Evolutionary conservation across 2,797 vertebrate genomes (phyloP).

Genomic region (Pipistrellus nathusii): DNA sequence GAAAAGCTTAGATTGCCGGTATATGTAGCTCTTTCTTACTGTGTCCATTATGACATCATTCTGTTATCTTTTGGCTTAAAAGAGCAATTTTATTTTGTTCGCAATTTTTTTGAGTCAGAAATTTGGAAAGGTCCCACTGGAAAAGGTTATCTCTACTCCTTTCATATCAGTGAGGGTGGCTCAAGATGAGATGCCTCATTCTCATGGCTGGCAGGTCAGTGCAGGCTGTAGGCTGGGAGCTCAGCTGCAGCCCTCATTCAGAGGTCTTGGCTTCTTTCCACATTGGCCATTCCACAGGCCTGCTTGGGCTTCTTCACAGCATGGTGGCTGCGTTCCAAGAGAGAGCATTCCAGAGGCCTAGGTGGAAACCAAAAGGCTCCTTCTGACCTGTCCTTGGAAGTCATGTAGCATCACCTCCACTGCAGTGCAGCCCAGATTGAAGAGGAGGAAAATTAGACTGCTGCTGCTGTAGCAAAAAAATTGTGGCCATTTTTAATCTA

Average conservation of each 20-base stretch:
- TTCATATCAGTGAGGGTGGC: accelerated
- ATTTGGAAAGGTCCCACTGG: not conserved
- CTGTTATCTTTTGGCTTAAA: not conserved
- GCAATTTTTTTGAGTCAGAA: not conserved
- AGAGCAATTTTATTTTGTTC: not conserved
- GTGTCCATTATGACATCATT: not conserved
- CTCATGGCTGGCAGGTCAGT: not conserved
- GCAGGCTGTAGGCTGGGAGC: not conserved
- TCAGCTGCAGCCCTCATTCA: not conserved
- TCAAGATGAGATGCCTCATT: accelerated
- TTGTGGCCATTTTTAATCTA: not conserved
- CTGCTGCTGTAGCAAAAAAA: not conserved
- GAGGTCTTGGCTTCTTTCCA: not conserved
- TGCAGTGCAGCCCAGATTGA: not conserved
- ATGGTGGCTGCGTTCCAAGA: not conserved
- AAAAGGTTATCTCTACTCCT: not conserved
- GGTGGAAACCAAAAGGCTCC: not conserved
- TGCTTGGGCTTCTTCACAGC: not conserved
- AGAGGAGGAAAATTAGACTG: not conserved
- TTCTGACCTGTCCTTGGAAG: not conserved
- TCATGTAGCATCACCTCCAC: not conserved
- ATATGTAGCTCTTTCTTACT: not conserved
- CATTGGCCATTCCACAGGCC: accelerated
- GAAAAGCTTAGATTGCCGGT: not conserved
- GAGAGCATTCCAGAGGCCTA: not conserved